phyloP scores from a whole-genome alignment of 2,113 vertebrate species.

The Poeciliopsis retropinna region DNA sequence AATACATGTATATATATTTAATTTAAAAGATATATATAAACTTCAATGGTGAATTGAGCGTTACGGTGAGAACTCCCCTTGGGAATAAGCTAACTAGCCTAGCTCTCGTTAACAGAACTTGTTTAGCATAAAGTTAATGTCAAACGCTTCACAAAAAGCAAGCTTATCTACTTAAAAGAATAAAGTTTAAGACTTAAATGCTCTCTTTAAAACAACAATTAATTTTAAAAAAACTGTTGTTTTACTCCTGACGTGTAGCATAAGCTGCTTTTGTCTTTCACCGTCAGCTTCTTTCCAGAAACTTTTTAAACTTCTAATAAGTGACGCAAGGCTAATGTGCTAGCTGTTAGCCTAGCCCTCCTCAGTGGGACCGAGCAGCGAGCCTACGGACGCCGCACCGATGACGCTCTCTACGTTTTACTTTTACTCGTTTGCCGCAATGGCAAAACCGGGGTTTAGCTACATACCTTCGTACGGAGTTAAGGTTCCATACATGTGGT shows the following conservation, averaged over 20 bases:
- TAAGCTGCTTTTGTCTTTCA: conserved; percentile 2
- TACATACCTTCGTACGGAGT: conserved; percentile 59
- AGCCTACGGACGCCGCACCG: conserved; percentile 44
- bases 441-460: not conserved
- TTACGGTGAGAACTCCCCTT: conserved; percentile 25
- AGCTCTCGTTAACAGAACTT: conserved; percentile 29
- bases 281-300: conserved; percentile 56
- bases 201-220: not conserved
- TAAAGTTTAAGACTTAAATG: not conserved
- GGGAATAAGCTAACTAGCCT: conserved; percentile 51
- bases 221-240: not conserved
- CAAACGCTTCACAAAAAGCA: not conserved
- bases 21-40: not conserved
- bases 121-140: conserved; percentile 11
- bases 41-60: conserved; percentile 1
- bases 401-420: conserved; percentile 37
- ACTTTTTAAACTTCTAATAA: conserved; percentile 74
- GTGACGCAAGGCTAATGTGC: conserved; percentile 46
- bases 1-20: no score
- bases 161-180: rapidly evolving
- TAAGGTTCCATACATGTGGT: not conserved
- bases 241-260: not conserved
- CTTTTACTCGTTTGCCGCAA: not conserved
- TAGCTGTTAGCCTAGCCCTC: conserved; percentile 64
- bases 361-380: conserved; percentile 22